These are phyloP conservation scores for Myathropa florea DNA, from an alignment of 2,888 invertebrate genomes.

Conservation along the genomic window DNA sequence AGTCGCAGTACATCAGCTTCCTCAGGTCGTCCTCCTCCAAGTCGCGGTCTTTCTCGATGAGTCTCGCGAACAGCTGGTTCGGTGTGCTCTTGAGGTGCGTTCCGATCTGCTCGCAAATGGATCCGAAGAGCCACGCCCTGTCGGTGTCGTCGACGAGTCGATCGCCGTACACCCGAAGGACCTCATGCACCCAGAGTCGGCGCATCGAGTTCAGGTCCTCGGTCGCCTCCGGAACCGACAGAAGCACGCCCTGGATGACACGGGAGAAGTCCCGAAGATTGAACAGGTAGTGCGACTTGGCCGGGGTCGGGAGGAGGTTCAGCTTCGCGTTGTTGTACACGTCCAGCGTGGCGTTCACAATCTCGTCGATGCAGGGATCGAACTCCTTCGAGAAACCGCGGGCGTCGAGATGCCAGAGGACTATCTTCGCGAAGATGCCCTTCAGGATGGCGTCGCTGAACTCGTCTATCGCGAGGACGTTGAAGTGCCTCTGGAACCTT, in stretches of 20 bases:
- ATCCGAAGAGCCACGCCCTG: conserved; percentile 89
- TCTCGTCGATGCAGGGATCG: conserved; percentile 93
- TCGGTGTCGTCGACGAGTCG: conserved; percentile 93
- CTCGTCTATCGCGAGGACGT: conserved; percentile 92
- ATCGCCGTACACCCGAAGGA: conserved; percentile 95
- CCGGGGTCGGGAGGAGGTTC: conserved; percentile 94
- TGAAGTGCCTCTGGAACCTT: conserved; percentile 93
- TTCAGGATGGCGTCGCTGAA: conserved; percentile 92
- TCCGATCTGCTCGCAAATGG: conserved; percentile 84
- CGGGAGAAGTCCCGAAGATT: conserved; percentile 96
- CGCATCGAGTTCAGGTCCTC: conserved; percentile 93
- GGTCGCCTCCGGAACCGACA: conserved; percentile 96
- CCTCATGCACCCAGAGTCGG: conserved; percentile 96
- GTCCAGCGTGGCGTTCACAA: conserved; percentile 92
- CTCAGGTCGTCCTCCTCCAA: conserved; percentile 91
- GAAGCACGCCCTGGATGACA: conserved; percentile 94
- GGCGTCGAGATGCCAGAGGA: conserved; percentile 97
- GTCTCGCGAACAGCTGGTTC: conserved; percentile 86
- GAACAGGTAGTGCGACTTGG: conserved; percentile 96
- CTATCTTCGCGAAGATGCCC: conserved; percentile 93
- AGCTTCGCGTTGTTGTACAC: conserved; percentile 91
- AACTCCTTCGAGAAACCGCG: conserved; percentile 97
- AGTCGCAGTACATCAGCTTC: conserved; percentile 95
- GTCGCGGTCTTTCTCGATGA: conserved; percentile 80
- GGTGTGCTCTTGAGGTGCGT: conserved; percentile 85